A percentile compares a stretch with the other conserved stretches of the same genome.
phyloP scores from a whole-genome alignment of 2,888 invertebrate genomes.

The Dastarcus helophoroides region DNA sequence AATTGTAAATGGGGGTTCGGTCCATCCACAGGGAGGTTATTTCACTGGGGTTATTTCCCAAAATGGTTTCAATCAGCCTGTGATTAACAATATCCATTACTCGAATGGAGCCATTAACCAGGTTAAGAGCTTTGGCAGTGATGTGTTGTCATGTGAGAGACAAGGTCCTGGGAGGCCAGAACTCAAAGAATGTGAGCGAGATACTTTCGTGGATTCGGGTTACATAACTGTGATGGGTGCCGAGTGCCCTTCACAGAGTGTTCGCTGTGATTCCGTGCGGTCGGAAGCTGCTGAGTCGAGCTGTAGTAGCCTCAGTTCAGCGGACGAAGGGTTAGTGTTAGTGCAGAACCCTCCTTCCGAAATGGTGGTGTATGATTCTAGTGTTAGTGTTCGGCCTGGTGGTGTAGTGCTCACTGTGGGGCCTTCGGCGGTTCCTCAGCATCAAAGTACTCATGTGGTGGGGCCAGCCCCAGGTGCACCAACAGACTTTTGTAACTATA shows the following conservation, averaged over 20 bases:
- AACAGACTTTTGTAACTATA: constrained; percentile 35
- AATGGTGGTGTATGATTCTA: constrained; percentile 36
- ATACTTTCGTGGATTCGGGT: constrained; percentile 23
- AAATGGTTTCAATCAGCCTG: constrained; percentile 28
- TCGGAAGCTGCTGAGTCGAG: constrained; percentile 50
- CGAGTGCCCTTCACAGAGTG: constrained; percentile 28
- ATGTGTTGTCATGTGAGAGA: constrained; percentile 23
- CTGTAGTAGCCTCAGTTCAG: constrained; percentile 42
- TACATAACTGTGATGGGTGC: constrained; percentile 34
- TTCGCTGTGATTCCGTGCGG: constrained; percentile 45
- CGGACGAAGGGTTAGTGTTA: constrained; percentile 31
- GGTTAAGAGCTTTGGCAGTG: constrained; percentile 20
- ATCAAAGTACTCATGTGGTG: constrained; percentile 11
- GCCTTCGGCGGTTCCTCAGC: constrained; percentile 21
- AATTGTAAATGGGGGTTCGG: constrained; percentile 8
- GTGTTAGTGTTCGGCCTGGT: constrained; percentile 35
- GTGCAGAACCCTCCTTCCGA: constrained; percentile 26
- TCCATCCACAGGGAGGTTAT: constrained; percentile 17
- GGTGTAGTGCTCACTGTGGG: constrained; percentile 31
- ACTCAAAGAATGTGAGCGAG: constrained; percentile 28
- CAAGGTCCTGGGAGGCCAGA: constrained; percentile 25
- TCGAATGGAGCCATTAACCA: constrained; percentile 22
- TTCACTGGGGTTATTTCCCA: constrained; percentile 30
- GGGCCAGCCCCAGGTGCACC: constrained; percentile 23
- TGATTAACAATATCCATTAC: constrained; percentile 26